Percentiles rank a stretch among this genome's conserved stretches.
Conservation (phyloP, 2,113 vertebrate genomes). For the Macrotus californicus region DNA sequence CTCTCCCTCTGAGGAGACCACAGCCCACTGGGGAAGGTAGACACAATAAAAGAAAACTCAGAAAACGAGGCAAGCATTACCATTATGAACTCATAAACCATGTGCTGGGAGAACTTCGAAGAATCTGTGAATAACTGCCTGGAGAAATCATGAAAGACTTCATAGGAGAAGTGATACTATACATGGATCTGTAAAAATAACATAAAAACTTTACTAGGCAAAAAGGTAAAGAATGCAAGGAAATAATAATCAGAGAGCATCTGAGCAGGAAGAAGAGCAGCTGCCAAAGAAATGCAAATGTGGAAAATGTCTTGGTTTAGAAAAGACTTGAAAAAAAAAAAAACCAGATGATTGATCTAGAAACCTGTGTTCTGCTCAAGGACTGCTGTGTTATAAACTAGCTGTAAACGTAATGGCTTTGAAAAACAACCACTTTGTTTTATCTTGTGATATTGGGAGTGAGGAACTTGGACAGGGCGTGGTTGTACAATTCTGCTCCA, state of each 20-base stretch:
- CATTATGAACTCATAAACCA: not conserved
- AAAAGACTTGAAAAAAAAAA: not conserved
- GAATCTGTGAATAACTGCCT: not conserved
- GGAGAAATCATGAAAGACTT: not conserved
- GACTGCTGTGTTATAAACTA: not conserved
- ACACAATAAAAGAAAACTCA: not conserved
- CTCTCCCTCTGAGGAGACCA: not conserved
- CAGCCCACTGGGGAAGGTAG: not conserved
- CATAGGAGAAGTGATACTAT: not conserved
- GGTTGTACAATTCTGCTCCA: not conserved
- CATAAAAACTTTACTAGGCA: not conserved
- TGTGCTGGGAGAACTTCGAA: not conserved
- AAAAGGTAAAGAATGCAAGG: not conserved
- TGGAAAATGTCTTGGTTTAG: not conserved
- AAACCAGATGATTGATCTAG: not conserved
- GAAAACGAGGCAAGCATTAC: not conserved
- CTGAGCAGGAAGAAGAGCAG: not conserved
- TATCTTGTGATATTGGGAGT: not conserved
- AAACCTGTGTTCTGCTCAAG: not conserved
- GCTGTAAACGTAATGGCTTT: not conserved
- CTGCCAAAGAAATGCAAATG: not conserved
- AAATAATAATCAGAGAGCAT: not conserved
- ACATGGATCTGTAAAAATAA: not conserved
- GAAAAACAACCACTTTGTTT: not conserved
- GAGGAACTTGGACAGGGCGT: not conserved